A percentile compares a stretch with the other conserved stretches of the same genome.
These are phyloP conservation scores for Hylomyscus alleni DNA, from an alignment of 2,797 vertebrate genomes.

Conservation along the genomic window DNA sequence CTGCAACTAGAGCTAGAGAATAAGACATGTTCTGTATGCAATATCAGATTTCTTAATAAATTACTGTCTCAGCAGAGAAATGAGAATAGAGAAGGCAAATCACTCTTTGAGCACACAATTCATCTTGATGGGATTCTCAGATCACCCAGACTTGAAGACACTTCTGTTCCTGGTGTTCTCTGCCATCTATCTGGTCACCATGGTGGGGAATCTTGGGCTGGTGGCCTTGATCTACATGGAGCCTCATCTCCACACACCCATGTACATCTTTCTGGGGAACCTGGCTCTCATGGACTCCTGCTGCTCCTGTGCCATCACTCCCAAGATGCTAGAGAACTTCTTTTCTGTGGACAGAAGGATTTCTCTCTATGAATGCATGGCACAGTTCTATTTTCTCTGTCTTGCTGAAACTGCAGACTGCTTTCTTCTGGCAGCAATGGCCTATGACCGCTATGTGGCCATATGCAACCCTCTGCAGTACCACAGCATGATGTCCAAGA, in stretches of 20 bases:
- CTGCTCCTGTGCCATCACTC: conserved; percentile 67
- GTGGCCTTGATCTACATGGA: conserved; percentile 60
- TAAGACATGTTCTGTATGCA: background rate
- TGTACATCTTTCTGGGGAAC: conserved; percentile 76
- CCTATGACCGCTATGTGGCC: conserved; percentile 69
- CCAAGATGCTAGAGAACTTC: conserved; percentile 73
- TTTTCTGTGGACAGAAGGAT: conserved; percentile 65
- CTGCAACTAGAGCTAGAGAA: background rate
- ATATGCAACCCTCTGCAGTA: conserved; percentile 71
- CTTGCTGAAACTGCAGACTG: conserved; percentile 74
- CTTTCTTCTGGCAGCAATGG: conserved; percentile 78
- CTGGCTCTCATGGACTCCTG: conserved; percentile 74
- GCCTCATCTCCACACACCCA: conserved; percentile 35
- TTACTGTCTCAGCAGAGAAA: conserved; percentile 25
- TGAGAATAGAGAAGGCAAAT: conserved; percentile 48
- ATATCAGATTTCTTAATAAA: background rate
- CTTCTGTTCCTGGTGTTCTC: conserved; percentile 66
- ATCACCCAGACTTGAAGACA: background rate
- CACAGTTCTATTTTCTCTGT: conserved; percentile 76
- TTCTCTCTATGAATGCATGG: conserved; percentile 69
- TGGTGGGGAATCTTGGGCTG: conserved; percentile 71
- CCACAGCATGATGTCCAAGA: conserved; percentile 66
- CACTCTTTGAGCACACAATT: conserved; percentile 59
- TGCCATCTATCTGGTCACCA: conserved; percentile 26
- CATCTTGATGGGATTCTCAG: conserved; percentile 64